phyloP scores from a whole-genome alignment of 2,888 invertebrate species.

The Lasioglossum marginatum region DNA sequence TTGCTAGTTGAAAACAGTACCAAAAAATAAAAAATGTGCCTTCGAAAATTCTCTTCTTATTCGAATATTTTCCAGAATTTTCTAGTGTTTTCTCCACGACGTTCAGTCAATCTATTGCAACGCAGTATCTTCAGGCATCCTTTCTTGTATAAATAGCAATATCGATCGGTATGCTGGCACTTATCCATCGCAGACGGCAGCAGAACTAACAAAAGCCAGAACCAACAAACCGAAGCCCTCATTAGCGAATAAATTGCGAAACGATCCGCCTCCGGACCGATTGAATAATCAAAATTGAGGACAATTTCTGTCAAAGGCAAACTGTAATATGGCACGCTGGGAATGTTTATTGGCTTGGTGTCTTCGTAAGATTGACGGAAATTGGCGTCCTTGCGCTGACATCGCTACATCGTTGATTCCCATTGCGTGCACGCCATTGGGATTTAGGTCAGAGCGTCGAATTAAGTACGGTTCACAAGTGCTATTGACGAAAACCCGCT shows the following conservation, averaged over 20 bases:
- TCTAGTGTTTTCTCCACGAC: background rate
- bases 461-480: constrained; percentile 74
- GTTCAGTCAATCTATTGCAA: background rate
- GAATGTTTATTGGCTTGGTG: background rate
- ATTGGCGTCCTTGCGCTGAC: background rate
- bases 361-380: background rate
- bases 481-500: constrained; percentile 71
- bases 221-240: background rate
- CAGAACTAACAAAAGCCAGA: background rate
- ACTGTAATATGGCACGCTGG: background rate
- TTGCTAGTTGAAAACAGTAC: background rate
- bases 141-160: background rate
- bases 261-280: background rate
- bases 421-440: constrained; percentile 52
- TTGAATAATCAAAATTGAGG: background rate
- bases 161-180: background rate
- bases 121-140: background rate
- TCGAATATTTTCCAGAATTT: background rate
- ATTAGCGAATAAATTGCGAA: background rate
- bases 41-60: too few relatives aligned
- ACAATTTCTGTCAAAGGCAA: background rate
- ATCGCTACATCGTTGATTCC: constrained; percentile 35
- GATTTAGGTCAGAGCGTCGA: constrained; percentile 68
- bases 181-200: background rate
- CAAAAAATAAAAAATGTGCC: background rate